Evolutionary conservation across 2,113 vertebrate species (phyloP).

Genomic region (Phalacrocorax carbo): DNA sequence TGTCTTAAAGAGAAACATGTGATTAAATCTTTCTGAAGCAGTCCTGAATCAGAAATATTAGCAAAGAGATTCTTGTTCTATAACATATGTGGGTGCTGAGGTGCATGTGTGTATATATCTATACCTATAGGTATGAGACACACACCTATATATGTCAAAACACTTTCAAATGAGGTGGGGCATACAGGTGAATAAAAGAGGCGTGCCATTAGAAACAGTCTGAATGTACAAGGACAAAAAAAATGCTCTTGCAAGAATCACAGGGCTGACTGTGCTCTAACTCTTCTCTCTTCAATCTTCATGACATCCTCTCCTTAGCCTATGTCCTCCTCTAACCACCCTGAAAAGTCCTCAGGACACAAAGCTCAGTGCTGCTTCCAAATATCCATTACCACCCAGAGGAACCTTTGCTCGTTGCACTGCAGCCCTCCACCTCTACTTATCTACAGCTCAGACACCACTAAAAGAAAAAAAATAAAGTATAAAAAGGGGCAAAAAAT

Average conservation of each 20-base stretch:
- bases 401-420: neutral
- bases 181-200: neutral
- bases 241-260: neutral
- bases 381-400: neutral
- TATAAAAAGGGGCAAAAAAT: neutral
- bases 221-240: neutral
- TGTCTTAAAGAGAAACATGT: neutral
- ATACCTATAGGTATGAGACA: neutral
- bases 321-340: neutral
- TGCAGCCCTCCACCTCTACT: neutral
- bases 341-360: neutral
- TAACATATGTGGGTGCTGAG: neutral
- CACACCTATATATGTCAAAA: neutral
- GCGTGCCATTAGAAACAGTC: neutral
- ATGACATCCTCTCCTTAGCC: neutral
- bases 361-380: neutral
- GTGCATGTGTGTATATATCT: neutral
- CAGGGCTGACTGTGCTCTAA: neutral
- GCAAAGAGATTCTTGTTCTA: neutral
- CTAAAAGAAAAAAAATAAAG: neutral
- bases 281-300: neutral
- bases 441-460: neutral
- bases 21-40: neutral
- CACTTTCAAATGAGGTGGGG: neutral
- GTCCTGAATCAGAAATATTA: neutral